A percentile compares a stretch with the other conserved stretches of the same genome.
phyloP scores from a whole-genome alignment of 2,113 vertebrate species.

The Symphodus melops region DNA sequence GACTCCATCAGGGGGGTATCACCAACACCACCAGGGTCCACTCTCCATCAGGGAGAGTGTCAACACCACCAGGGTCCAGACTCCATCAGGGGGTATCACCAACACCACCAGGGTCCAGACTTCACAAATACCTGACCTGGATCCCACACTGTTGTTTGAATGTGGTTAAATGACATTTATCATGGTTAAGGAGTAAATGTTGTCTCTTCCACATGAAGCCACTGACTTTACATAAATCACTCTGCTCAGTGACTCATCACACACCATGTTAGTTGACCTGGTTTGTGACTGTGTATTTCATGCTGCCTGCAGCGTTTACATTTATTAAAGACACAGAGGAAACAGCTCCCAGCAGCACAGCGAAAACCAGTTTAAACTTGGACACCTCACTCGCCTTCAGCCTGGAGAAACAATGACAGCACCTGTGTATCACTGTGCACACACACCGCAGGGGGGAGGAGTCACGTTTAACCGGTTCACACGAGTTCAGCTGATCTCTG shows the following conservation, averaged over 20 bases:
- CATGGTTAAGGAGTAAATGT: neutral
- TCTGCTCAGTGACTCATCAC: neutral
- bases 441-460: neutral
- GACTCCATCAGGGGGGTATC: too few species aligned
- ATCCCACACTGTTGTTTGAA: too few species aligned
- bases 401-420: neutral
- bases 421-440: neutral
- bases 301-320: slow-evolving; percentile 7
- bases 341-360: neutral
- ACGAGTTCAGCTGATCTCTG: neutral
- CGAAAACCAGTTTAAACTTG: slow-evolving; percentile 3
- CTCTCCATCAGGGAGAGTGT: too few species aligned
- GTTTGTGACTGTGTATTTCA: neutral
- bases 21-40: too few species aligned
- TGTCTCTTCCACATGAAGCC: neutral
- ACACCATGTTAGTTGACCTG: neutral
- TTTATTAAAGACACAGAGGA: neutral
- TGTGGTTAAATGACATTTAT: neutral
- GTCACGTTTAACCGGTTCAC: neutral
- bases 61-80: too few species aligned
- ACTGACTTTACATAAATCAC: too few species aligned
- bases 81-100: too few species aligned
- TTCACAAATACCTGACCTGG: slow-evolving; percentile 10
- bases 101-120: too few species aligned
- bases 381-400: neutral